Evolutionary conservation across 2,113 vertebrate genomes (phyloP).

Genomic region (Prietella phreatophila): DNA sequence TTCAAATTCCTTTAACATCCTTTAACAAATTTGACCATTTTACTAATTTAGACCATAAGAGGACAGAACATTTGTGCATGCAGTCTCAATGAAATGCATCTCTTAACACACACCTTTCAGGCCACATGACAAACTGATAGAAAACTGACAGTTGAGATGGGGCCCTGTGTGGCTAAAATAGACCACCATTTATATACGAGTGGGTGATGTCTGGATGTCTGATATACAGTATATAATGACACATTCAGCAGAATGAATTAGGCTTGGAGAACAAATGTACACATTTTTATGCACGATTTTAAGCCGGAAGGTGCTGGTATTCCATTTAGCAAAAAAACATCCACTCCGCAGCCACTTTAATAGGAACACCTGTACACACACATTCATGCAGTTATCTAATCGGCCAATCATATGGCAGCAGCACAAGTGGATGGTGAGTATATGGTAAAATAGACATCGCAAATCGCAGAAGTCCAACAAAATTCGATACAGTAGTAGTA

Average conservation of each 20-base stretch:
- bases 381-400: neutral
- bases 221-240: conserved; percentile 36
- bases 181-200: conserved; percentile 15
- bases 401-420: neutral
- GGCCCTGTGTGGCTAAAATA: conserved; percentile 31
- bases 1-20: neutral
- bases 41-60: neutral
- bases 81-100: conserved; percentile 20
- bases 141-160: conserved; percentile 40
- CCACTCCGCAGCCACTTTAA: neutral
- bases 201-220: conserved; percentile 36
- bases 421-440: neutral
- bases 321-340: neutral
- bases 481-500: neutral
- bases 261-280: conserved; percentile 1
- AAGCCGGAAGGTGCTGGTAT: neutral
- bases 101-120: conserved; percentile 41
- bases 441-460: neutral
- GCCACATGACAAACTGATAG: conserved; percentile 37
- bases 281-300: neutral
- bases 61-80: conserved; percentile 1
- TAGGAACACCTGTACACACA: neutral
- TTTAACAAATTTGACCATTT: neutral
- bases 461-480: neutral
- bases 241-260: conserved; percentile 18